Evolutionary conservation across 2,888 invertebrate species (phyloP).

Genomic region (Drosophila kokeensis): DNA sequence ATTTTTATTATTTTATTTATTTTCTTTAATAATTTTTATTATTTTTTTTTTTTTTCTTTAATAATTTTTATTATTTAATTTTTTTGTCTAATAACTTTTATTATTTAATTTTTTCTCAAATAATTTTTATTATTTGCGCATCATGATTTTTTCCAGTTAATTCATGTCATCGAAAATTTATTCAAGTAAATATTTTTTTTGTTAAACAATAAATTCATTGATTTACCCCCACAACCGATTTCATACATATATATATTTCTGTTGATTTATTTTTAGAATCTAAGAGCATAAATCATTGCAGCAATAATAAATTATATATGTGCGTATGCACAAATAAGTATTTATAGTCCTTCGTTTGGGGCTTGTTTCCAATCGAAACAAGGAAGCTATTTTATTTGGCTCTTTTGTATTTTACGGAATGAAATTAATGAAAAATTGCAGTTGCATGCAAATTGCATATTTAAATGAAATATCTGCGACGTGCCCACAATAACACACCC

Average conservation of each 20-base stretch:
- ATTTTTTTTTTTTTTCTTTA: not conserved
- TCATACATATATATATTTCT: not conserved
- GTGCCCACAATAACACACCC: constrained; percentile 50
- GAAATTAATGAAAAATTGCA: constrained; percentile 59
- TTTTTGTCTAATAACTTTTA: not conserved
- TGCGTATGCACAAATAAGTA: constrained; percentile 4
- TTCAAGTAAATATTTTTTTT: constrained; percentile 27
- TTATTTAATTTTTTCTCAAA: constrained; percentile 8
- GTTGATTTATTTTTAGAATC: constrained; percentile 3
- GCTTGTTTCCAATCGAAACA: constrained; percentile 13
- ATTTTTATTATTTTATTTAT: constrained; percentile 11
- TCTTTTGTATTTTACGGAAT: constrained; percentile 23
- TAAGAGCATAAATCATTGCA: constrained; percentile 29
- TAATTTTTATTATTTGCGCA: constrained; percentile 7
- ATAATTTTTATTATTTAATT: no score
- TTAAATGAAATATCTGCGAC: constrained; percentile 54
- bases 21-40: not conserved
- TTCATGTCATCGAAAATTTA: constrained; percentile 33
- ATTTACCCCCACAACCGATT: constrained; percentile 1
- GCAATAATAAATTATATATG: constrained; percentile 45
- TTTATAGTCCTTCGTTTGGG: constrained; percentile 2
- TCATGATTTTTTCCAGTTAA: constrained; percentile 19
- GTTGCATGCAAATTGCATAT: constrained; percentile 70
- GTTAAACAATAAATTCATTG: constrained; percentile 7
- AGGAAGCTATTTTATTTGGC: constrained; percentile 36